Conservation (phyloP, 2,797 vertebrate genomes). For the Champsocephalus esox region DNA sequence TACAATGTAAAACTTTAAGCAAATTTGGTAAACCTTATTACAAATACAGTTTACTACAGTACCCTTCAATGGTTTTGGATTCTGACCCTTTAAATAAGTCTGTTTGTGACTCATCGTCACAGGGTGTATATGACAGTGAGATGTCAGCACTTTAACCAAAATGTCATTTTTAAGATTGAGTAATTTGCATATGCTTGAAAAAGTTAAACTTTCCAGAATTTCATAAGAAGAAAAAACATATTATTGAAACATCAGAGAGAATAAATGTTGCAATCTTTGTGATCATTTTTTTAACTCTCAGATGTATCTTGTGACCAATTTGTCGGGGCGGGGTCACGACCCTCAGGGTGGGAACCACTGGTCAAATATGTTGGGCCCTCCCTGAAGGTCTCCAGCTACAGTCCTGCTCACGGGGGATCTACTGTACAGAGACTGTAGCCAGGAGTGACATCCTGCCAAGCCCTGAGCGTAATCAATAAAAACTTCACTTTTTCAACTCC, state of each 20-base stretch:
- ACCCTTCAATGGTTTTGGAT: neutral
- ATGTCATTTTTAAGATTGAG: neutral
- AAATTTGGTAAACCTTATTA: neutral
- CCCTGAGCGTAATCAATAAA: conserved; percentile 61
- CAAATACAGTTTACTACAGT: neutral
- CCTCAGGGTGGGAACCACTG: conserved; percentile 2
- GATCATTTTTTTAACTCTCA: conserved; percentile 3
- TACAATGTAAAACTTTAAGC: neutral
- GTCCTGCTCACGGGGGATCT: conserved; percentile 1
- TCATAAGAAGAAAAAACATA: neutral
- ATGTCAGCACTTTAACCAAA: conserved; percentile 1
- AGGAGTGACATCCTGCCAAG: conserved; percentile 50
- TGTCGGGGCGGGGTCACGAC: neutral
- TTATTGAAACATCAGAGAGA: neutral
- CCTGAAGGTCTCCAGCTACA: conserved; percentile 12
- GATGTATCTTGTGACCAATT: neutral
- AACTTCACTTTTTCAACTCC: conserved; percentile 50
- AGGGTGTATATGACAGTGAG: neutral
- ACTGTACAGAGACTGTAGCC: conserved; percentile 28
- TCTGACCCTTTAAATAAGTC: conserved; percentile 4
- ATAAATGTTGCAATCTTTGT: neutral
- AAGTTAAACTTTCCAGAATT: neutral
- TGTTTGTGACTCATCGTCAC: neutral
- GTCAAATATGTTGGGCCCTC: conserved; percentile 13
- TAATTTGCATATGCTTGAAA: neutral